Evolutionary conservation across 2,888 invertebrate species (phyloP), one percentile per base, ranked within the genome.

Genomic region (Lithophane ornitopus): DNA sequence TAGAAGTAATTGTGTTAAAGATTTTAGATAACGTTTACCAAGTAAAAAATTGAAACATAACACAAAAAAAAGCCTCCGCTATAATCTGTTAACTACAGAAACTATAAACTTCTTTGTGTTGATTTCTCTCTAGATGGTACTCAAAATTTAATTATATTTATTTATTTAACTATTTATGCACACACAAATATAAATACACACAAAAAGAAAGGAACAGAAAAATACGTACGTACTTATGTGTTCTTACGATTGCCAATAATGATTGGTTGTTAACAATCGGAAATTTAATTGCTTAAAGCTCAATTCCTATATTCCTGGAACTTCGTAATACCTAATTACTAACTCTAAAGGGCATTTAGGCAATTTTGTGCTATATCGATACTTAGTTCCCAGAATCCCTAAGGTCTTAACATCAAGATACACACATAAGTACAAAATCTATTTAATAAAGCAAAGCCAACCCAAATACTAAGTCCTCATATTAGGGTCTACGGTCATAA

Each of bases 401-500:
- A 67, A 70, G 66, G 28, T 44, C 3, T 19, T 49, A n/a, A 22
- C 34, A 19, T 44, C 54, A 66, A 72, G 67, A 66, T 67, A 85
- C 76, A 73, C 62, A 62, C 28, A 49, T 34, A 34, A 34, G 34
- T 49, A 74, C 49, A 80, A 70, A 67, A 85, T 85, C 16, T 62
- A 81, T 81, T 81, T 82, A 86, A 74, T 76, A 71, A 74, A 67
- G 61, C 74, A 67, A 49, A 69, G 44, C 58, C 71, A 61, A 56
- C 52, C 62, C 67, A 83, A 80, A 74, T 75, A 71, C 73, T 76
- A 74, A 63, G 68, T 76, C 86, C 81, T 78, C 74, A 83, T 85
- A 78, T 80, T 83, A 81, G 65, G 83, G 82, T 52, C 63, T 58
- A 39, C n/a, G 71, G 52, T 67, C 75, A 86, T 87, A 86, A 86